Conservation (phyloP, 2,888 invertebrate species). For the Andricus quercusramuli region DNA sequence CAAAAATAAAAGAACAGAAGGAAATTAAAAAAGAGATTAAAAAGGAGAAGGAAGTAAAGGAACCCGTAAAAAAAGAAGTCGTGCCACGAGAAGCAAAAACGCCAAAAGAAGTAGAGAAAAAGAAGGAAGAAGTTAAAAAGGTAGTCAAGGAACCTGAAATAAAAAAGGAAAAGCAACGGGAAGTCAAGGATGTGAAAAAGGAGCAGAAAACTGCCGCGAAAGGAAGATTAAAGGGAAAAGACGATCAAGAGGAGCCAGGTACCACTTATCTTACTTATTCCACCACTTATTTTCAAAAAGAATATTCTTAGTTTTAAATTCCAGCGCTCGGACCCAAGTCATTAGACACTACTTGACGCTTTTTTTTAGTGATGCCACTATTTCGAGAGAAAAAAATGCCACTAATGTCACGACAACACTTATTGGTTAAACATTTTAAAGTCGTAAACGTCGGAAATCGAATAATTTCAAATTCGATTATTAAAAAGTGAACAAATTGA, state of each 20-base stretch:
- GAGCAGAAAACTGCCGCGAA: constrained; percentile 72
- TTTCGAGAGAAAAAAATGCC: too few species aligned
- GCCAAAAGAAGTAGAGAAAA: constrained; percentile 72
- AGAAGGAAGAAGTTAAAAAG: constrained; percentile 75
- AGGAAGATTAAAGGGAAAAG: constrained; percentile 75
- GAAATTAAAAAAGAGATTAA: constrained; percentile 74
- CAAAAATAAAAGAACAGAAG: constrained; percentile 70
- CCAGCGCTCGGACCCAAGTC: too few species aligned
- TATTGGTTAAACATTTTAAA: too few species aligned
- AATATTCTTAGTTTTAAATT: not conserved
- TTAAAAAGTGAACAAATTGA: too few species aligned
- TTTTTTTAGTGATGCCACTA: too few species aligned
- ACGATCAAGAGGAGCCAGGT: constrained; percentile 73
- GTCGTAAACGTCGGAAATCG: too few species aligned
- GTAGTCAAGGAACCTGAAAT: constrained; percentile 70
- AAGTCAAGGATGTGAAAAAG: constrained; percentile 74
- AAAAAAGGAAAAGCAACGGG: constrained; percentile 74
- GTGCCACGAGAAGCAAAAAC: constrained; percentile 68
- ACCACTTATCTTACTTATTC: constrained; percentile 26
- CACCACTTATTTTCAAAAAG: not conserved
- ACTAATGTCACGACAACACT: too few species aligned
- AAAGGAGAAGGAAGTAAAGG: constrained; percentile 74
- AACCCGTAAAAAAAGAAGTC: constrained; percentile 70
- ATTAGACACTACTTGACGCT: too few species aligned
- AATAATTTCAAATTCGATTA: too few species aligned